phyloP scores from a whole-genome alignment of 2,113 vertebrate species.

The Irena cyanogastra region DNA sequence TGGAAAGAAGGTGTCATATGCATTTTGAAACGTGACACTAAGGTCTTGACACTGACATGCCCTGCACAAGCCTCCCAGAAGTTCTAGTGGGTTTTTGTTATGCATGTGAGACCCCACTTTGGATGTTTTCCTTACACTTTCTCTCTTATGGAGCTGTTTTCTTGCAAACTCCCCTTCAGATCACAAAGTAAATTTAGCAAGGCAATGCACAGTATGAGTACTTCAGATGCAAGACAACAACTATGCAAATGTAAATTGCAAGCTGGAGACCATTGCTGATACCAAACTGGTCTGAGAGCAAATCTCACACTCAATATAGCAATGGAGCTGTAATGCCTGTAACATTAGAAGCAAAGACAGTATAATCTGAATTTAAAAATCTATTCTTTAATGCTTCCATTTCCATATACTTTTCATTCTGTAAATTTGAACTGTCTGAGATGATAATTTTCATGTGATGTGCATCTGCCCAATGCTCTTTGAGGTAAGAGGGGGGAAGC shows the following conservation, averaged over 20 bases:
- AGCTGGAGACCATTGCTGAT: background rate
- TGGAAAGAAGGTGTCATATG: background rate
- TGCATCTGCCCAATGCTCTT: background rate
- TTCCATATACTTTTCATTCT: slow-evolving; percentile 27
- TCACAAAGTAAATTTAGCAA: background rate
- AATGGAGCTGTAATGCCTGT: background rate
- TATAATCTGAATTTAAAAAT: background rate
- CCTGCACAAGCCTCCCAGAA: background rate
- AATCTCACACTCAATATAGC: background rate
- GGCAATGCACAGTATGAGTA: background rate
- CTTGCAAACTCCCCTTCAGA: background rate
- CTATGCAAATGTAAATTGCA: background rate
- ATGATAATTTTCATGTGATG: background rate
- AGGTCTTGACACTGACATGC: background rate
- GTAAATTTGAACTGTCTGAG: background rate
- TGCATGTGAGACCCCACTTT: background rate
- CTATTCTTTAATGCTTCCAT: background rate
- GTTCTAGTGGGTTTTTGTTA: background rate
- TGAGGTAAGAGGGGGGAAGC: background rate
- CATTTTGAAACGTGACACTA: background rate
- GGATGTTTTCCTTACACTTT: background rate
- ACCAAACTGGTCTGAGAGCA: background rate
- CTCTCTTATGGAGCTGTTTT: background rate
- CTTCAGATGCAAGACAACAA: background rate
- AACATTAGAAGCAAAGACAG: background rate